Conservation (phyloP, 2,113 vertebrate species). For the Hipposideros armiger region DNA sequence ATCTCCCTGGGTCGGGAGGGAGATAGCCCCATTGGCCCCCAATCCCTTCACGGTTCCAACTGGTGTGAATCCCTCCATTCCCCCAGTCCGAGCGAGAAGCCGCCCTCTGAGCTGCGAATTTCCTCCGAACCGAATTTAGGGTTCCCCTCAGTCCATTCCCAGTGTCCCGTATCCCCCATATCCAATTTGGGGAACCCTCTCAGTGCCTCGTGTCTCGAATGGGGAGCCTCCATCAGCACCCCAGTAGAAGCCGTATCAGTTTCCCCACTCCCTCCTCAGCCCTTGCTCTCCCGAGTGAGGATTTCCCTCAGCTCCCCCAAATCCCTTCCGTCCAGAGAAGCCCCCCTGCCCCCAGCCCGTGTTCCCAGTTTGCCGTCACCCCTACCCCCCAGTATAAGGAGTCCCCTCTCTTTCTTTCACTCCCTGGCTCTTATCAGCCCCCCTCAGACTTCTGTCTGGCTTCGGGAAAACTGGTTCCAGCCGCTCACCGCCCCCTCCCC, state of each 20-base stretch:
- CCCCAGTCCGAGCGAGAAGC: not conserved
- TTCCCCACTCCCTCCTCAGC: not conserved
- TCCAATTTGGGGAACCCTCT: not conserved
- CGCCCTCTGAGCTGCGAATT: not conserved
- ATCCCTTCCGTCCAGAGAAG: not conserved
- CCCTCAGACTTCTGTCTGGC: not conserved
- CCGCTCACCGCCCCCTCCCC: not conserved
- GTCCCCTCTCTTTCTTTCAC: not conserved
- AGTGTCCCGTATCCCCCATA: not conserved
- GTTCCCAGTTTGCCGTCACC: not conserved
- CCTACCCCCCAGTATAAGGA: not conserved
- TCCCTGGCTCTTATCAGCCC: not conserved
- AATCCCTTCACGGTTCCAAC: not conserved
- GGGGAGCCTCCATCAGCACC: constrained; percentile 30
- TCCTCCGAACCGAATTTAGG: constrained; percentile 19
- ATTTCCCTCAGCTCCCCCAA: not conserved
- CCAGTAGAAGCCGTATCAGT: not conserved
- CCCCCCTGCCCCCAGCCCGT: not conserved
- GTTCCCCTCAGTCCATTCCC: not conserved
- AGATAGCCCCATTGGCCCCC: not conserved
- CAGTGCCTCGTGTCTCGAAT: not conserved
- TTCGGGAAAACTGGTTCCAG: not conserved
- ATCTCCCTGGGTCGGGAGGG: constrained; percentile 59
- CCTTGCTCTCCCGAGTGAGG: not conserved
- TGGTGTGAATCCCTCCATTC: not conserved